Evolutionary conservation across 2,888 invertebrate genomes (phyloP).

Genomic region (Psylliodes chrysocephalus): DNA sequence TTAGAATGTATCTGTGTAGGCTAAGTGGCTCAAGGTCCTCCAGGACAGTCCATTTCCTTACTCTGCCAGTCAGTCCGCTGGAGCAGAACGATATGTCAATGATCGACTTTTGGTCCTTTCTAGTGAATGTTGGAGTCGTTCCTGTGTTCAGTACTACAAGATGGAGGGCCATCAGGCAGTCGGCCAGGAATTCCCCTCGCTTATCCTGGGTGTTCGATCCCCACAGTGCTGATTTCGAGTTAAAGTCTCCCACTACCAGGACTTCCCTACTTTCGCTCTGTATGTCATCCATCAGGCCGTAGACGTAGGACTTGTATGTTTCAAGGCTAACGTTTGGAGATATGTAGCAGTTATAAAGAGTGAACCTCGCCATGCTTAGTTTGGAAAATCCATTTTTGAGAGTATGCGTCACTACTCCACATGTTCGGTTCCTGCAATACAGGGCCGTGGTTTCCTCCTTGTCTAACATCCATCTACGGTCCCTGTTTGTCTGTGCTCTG

Average conservation of each 20-base stretch:
- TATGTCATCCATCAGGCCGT: background rate
- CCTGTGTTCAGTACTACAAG: constrained; percentile 12
- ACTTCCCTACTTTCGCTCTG: background rate
- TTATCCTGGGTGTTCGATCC: background rate
- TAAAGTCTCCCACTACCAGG: constrained; percentile 4
- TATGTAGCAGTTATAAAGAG: constrained; percentile 12
- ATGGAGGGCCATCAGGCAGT: background rate
- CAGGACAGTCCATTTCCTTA: constrained; percentile 2
- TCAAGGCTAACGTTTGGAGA: constrained; percentile 8
- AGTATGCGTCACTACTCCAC: background rate
- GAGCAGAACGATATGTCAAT: constrained; percentile 19
- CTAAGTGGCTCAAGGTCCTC: constrained; percentile 11
- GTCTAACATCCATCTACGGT: constrained; percentile 8
- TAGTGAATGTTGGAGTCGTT: constrained; percentile 18
- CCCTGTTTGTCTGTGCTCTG: background rate
- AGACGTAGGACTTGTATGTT: background rate
- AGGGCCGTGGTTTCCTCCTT: background rate
- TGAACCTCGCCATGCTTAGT: background rate
- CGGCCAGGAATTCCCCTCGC: background rate
- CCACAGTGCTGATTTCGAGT: constrained; percentile 8
- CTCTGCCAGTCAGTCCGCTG: too few species aligned
- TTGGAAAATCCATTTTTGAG: background rate
- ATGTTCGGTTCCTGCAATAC: constrained; percentile 1
- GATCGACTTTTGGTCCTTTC: constrained; percentile 11
- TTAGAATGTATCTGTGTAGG: constrained; percentile 17